Evolutionary conservation across 2,888 invertebrate species (phyloP), one percentile per base, ranked within the genome.

Genomic region (Euplexia lucipara): DNA sequence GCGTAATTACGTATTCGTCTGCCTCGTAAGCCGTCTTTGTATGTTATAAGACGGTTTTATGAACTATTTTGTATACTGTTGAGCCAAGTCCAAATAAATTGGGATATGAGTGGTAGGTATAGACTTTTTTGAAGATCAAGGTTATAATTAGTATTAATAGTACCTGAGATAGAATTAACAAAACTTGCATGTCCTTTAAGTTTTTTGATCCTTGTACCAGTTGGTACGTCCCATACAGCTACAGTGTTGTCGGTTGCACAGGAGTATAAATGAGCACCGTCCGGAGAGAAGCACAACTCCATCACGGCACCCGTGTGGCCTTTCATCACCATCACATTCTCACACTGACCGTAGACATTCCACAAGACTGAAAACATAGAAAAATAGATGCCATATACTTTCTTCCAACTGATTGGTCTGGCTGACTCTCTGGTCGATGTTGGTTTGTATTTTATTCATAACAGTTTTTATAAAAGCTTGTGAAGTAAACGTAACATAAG

Each of bases 311-410:
- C 99, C 0, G 98, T 98, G 92, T 99, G 99, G 0, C 99, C 99
- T 18, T 97, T 96, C 96, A 99, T 97, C 20, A 98, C 97, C 84
- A 98, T 98, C 76, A 99, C 97, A 90, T 99, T 99, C 86, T 99
- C 99, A 92, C 99, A 99, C 88, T 99, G 99, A 0, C 99, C 99
- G 86, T 99, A 99, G 0, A 99, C 99, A 89, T 98, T 98, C 99
- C 99, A 99, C 75, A 99, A 93, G 91, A 97, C 98, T 98, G 88
- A 60, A 95, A 95, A 57, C 35, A 44, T 1, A 35, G 14, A 26
- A 6, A n/a, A 26, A 35, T 12, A 7, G 44, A 8, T 8, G 39
- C 39, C 9, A 6, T 26, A 5, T 3, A 5, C n/a, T 59, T 30
- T n/a, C 14, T 12, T n/a, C 12, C 18, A 0, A 18, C 18, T 20